Evolutionary conservation across 2,888 invertebrate species (phyloP), one percentile per base, ranked within the genome.

Genomic region (Folsomia manolachei): DNA sequence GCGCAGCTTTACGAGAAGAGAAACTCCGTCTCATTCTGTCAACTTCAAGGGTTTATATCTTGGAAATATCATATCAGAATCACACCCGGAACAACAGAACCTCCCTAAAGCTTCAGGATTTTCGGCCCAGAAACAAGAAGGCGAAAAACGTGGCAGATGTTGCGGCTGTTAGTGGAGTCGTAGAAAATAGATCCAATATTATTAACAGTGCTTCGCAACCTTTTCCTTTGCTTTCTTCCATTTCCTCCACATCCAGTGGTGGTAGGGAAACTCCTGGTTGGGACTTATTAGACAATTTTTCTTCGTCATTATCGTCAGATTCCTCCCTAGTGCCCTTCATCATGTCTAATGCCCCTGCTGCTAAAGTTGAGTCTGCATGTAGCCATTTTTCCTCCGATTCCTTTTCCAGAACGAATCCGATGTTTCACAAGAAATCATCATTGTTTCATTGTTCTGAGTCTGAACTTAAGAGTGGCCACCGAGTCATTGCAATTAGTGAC

Each of bases 1-100:
- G 39, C 14, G 19, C 52, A 66, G 65, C 65, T 66, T 66, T 66
- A n/a, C 23, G 27, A 21, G n/a, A 51, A 39, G 52, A 66, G 18
- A 39, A 21, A 56, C 19, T 56, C 21, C 56, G 21, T 56, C 56
- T 56, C 56, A 56, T 56, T 21, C 56, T 56, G 56, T 56, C 56
- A 56, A 56, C 56, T 56, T 56, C 56, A 56, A 56, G 56, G 56
- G 56, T 56, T 56, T 56, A n/a, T 56, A 56, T 56, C 56, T 18
- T 56, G 56, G 56, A 56, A 56, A 18, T 56, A 56, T 56, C 56
- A 56, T 56, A 56, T 56, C 56, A 56, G 39, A 39, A 39, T 56
- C 56, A 56, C 56, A 56, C 21, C 56, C 21, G 56, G 7, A 56
- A 18, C 56, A 56, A 19, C 11, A 56, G 21, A 56, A n/a, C 56